Base-by-base conservation (phyloP, 2,113 vertebrate species). In the Cyrtonyx montezumae region DNA sequence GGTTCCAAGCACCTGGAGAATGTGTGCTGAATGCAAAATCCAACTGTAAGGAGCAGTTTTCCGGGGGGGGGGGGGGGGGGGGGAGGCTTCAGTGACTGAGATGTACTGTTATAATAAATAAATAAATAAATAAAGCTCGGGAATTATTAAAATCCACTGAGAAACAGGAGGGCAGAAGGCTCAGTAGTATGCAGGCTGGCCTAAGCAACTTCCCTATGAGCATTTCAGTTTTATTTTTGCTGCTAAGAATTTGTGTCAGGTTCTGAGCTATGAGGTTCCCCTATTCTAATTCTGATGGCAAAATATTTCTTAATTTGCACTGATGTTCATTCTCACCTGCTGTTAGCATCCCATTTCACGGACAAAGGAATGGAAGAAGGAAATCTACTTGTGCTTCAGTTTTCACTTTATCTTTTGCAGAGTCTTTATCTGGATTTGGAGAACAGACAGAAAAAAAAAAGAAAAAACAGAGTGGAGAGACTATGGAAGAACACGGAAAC, bases 91-190 rank as follows among this genome's bases (percentile, higher is more conserved):
- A 48, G n/a, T 13, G 48, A 46, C 36, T 20, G 2, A 61, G 8
- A 0, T 0, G 28, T 8, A 18, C 9, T 7, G 1, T 13, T n/a
- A 7, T 6, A 13, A 68, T 37, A 34, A 18, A 21, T 13, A 6
- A 22, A 22, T 22, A 48, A 23, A 48, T 14, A 22, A 51, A 26
- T 15, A 26, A 53, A 53, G 8, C 26, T 81, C 10, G 13, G 18
- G 11, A 34, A 66, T 13, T 45, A 42, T 18, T 28, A 16, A 42
- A 34, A 56, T 25, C 16, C 28, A 8, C 3, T 32, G 16, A 30
- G 34, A 23, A 76, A 85, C 43, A 19, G 18, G 40, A 85, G 65
- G 58, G 6, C 8, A 4, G 36, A n/a, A 75, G 34, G 17, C 15
- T 15, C 20, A 6, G 36, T 4, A 40, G 23, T 6, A 17, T 3